Base-by-base conservation (phyloP, 2,113 vertebrate species). In the Prietella phreatophila region DNA sequence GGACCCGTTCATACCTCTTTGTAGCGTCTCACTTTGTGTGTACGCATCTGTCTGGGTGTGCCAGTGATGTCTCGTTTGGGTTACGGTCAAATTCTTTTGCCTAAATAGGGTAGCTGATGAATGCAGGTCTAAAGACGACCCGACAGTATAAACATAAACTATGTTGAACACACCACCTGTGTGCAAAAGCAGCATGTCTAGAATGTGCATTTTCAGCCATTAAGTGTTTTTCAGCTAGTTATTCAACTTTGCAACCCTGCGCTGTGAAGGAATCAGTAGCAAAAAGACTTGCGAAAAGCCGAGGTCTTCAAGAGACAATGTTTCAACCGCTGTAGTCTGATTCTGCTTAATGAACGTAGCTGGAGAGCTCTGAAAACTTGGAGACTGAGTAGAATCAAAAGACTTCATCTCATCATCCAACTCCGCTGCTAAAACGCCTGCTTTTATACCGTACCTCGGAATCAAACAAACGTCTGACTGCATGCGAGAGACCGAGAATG, bases 1-100 rank as follows among this genome's bases (percentile, higher is more conserved):
- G 91, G 90, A 90, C 91, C 93, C 90, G 92, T 90, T 91, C 95
- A 88, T 92, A 91, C 88, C 90, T 33, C 90, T 63, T 83, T 91
- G 88, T 89, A 89, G 89, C 86, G 78, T 89, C 80, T 88, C 39
- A 22, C 56, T 82, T 82, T 85, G 90, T 92, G 89, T 91, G 82
- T 89, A 85, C 80, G 73, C 50, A n/a, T 53, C 36, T 82, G 84
- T 90, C 56, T 71, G 58, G 22, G 73, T 56, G 61, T 33, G 39
- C 82, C 76, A 30, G 9, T 56, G 50, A 53, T 30, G 47, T 53
- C 75, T 79, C 27, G 27, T 79, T 55, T 55, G 47, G 5, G 2
- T 6, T 36, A 36, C 3, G 17, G 0, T 81, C 60, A 19, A 81
- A 22, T 36, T 36, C 0, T 80, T 55, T 56, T 10, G 53, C 30